phyloP scores from a whole-genome alignment of 2,113 vertebrate species.

The Brevimyrus niger region DNA sequence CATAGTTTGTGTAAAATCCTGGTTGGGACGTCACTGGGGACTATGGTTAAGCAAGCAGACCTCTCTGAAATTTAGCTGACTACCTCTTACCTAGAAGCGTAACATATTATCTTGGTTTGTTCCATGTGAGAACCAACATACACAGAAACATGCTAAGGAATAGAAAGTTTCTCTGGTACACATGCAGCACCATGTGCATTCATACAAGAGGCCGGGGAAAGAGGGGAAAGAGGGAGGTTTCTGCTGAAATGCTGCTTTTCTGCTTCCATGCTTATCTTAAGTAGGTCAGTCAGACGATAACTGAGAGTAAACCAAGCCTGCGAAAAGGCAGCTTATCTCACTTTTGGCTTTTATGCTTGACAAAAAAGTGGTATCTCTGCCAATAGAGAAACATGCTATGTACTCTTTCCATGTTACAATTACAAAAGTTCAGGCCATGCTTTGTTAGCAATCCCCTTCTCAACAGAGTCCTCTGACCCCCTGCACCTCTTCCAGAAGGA shows the following conservation, averaged over 20 bases:
- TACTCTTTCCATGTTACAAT: neutral
- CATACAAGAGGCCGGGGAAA: neutral
- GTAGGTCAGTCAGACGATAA: neutral
- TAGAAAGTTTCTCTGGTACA: neutral
- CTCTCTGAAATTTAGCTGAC: neutral
- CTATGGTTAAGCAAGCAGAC: neutral
- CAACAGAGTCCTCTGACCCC: neutral
- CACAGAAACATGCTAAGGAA: neutral
- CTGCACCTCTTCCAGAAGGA: neutral
- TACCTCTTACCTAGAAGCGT: neutral
- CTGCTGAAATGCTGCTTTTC: neutral
- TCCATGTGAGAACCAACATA: neutral
- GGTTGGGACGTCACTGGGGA: neutral
- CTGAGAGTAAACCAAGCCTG: neutral
- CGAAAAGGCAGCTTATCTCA: neutral
- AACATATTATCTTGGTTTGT: neutral
- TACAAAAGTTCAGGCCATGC: neutral
- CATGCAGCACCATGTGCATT: neutral
- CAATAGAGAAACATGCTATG: neutral
- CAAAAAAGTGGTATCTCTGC: neutral
- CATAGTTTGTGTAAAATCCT: neutral
- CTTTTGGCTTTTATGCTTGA: neutral
- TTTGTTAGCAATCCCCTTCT: neutral
- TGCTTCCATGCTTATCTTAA: neutral
- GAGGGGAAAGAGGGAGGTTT: neutral